Evolutionary conservation across 2,888 invertebrate species (phyloP).

Genomic region (Tetragonisca angustula): DNA sequence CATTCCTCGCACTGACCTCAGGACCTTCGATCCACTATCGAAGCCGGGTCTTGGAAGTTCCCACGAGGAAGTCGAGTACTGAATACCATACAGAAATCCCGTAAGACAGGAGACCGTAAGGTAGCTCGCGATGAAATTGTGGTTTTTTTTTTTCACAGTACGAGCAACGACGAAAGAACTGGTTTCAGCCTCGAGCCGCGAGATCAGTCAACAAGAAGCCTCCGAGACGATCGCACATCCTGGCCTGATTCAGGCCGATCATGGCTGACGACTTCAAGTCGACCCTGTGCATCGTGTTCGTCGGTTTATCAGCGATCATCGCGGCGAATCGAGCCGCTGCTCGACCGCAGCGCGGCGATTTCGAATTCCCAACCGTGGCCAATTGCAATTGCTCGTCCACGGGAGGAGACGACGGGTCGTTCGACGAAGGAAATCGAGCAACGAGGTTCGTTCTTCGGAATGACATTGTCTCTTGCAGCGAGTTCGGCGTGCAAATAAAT

Average conservation of each 20-base stretch:
- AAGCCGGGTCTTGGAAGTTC: background rate
- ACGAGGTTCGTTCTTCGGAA: constrained; percentile 24
- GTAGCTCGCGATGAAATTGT: constrained; percentile 68
- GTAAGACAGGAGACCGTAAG: constrained; percentile 54
- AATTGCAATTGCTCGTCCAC: background rate
- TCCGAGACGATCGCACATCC: constrained; percentile 62
- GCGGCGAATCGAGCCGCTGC: constrained; percentile 16
- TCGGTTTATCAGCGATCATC: constrained; percentile 32
- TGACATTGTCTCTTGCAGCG: background rate
- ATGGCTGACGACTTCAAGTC: constrained; percentile 60
- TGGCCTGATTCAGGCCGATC: constrained; percentile 55
- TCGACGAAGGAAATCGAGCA: background rate
- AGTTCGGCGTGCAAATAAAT: background rate
- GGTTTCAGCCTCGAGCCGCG: constrained; percentile 33
- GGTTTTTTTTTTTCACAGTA: constrained; percentile 68
- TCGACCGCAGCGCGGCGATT: constrained; percentile 30
- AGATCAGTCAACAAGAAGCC: constrained; percentile 67
- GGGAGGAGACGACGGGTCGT: constrained; percentile 3
- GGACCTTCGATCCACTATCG: constrained; percentile 30
- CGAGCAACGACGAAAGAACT: constrained; percentile 50
- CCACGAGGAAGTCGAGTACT: constrained; percentile 20
- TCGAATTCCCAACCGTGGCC: background rate
- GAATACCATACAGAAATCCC: constrained; percentile 60
- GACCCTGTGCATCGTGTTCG: constrained; percentile 43
- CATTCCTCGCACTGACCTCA: constrained; percentile 37